Evolutionary conservation across 2,113 vertebrate genomes (phyloP), one percentile per base, ranked within the genome.

Genomic region (Erpornis zantholeuca): DNA sequence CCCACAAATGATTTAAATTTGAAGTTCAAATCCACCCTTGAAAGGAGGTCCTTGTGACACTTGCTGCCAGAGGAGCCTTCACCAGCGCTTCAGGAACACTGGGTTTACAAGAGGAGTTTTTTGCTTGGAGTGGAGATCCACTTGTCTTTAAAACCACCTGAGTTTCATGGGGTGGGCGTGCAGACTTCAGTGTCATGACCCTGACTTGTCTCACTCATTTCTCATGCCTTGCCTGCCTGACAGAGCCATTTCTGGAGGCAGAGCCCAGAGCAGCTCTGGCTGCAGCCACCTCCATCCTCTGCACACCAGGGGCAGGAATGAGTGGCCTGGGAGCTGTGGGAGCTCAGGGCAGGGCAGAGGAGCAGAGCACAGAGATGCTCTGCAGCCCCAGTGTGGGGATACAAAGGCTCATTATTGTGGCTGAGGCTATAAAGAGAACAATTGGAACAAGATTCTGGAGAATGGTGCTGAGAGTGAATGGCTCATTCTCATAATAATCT

Each of bases 291-390:
- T 3, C 3, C 10, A 25, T 13, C 28, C 38, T 8, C 47, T 11
- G 35, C 22, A n/a, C 14, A 36, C 12, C 27, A 29, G 35, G 35
- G 57, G 86, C 19, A 35, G 42, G 82, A 70, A 42, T 5, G 44
- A 33, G 20, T 25, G 52, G 12, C 23, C 2, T 3, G 61, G 29
- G 54, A 53, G 71, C 20, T 3, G 16, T 1, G 3, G 42, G 2
- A 2, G 3, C 11, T 53, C 7, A 19, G n/a, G 12, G 36, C 64
- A 59, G 61, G 79, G 61, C 71, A 54, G 35, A 54, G 80, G 47
- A 27, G 4, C 49, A 40, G 45, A 1, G 9, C 77, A 18, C 35
- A 4, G 44, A 7, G 14, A 73, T 53, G 29, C 52, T 50, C 49
- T 76, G 38, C n/a, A 44, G 28, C 21, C 23, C 9, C 11, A 7